A percentile compares a stretch with the other conserved stretches of the same genome.
Conservation (phyloP, 2,888 invertebrate genomes). For the Aleiodes testaceus region DNA sequence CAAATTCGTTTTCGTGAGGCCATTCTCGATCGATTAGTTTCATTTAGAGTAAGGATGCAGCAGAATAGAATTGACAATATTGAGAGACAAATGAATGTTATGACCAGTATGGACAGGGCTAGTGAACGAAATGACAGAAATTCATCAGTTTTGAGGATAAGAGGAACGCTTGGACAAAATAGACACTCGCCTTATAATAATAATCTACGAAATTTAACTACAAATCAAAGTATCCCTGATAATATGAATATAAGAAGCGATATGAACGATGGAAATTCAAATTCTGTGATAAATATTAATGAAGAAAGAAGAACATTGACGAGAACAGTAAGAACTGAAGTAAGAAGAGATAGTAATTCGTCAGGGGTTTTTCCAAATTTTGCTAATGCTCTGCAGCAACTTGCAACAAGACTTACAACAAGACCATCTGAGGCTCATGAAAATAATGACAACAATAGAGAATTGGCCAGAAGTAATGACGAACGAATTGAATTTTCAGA, state of each 20-base stretch:
- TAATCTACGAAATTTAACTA: slow-evolving; percentile 46
- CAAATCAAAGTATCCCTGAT: slow-evolving; percentile 32
- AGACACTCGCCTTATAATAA: slow-evolving; percentile 57
- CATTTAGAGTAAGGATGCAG: slow-evolving; percentile 55
- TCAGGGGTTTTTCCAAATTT: slow-evolving; percentile 22
- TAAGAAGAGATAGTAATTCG: neutral
- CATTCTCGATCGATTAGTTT: slow-evolving; percentile 56
- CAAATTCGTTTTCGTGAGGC: slow-evolving; percentile 56
- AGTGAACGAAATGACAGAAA: slow-evolving; percentile 15
- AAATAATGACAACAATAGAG: neutral
- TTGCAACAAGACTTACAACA: slow-evolving; percentile 26
- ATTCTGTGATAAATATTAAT: slow-evolving; percentile 30
- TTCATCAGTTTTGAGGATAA: slow-evolving; percentile 29
- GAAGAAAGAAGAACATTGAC: neutral
- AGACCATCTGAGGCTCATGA: neutral
- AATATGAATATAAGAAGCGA: neutral
- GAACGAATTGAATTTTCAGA: neutral
- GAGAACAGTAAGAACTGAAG: neutral
- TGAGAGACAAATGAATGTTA: slow-evolving; percentile 50
- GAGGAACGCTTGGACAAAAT: slow-evolving; percentile 50
- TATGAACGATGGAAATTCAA: neutral
- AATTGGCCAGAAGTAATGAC: neutral
- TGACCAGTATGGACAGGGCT: slow-evolving; percentile 35
- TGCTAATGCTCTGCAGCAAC: slow-evolving; percentile 31
- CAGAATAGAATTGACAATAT: slow-evolving; percentile 56